Evolutionary conservation across 1,140 invertebrate genomes (phyloP).

Genomic region (Aphelenchoides fujianensis): DNA sequence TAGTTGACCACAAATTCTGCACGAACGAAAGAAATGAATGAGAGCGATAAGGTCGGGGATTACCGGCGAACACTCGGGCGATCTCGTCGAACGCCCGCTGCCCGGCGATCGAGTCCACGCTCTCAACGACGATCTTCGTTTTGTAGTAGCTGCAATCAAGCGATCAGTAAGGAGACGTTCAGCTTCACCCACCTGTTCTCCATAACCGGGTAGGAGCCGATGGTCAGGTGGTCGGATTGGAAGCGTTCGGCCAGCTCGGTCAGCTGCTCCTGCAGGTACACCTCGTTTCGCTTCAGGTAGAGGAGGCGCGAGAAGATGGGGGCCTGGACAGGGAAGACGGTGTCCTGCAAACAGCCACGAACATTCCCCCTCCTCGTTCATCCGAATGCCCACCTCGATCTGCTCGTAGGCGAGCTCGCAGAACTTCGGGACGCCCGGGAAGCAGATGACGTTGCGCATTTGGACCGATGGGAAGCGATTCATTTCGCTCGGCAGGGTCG

Average conservation of each 20-base stretch:
- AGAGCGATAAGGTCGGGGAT: constrained; percentile 22
- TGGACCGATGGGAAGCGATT: constrained; percentile 70
- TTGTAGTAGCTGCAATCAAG: constrained; percentile 64
- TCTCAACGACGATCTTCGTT: constrained; percentile 65
- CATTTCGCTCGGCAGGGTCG: constrained; percentile 54
- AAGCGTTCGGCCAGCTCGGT: constrained; percentile 65
- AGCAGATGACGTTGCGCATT: constrained; percentile 74
- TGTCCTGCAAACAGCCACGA: constrained; percentile 33
- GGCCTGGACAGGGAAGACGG: constrained; percentile 58
- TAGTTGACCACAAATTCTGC: constrained; percentile 63
- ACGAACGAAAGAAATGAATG: constrained; percentile 28
- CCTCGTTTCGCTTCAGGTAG: constrained; percentile 68
- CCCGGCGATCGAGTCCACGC: constrained; percentile 55
- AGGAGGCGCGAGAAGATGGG: constrained; percentile 64
- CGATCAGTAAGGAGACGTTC: neutral
- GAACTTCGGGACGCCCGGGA: constrained; percentile 75
- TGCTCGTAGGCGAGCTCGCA: constrained; percentile 68
- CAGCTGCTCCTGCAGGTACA: constrained; percentile 66
- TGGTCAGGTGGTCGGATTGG: constrained; percentile 67
- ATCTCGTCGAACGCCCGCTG: constrained; percentile 47
- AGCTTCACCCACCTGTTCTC: constrained; percentile 64
- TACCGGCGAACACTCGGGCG: constrained; percentile 51
- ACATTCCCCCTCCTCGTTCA: constrained; percentile 12
- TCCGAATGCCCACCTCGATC: constrained; percentile 63
- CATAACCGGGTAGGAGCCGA: constrained; percentile 73